Evolutionary conservation across 2,113 vertebrate genomes (phyloP), one percentile per base, ranked within the genome.

Genomic region (Abramis brama): DNA sequence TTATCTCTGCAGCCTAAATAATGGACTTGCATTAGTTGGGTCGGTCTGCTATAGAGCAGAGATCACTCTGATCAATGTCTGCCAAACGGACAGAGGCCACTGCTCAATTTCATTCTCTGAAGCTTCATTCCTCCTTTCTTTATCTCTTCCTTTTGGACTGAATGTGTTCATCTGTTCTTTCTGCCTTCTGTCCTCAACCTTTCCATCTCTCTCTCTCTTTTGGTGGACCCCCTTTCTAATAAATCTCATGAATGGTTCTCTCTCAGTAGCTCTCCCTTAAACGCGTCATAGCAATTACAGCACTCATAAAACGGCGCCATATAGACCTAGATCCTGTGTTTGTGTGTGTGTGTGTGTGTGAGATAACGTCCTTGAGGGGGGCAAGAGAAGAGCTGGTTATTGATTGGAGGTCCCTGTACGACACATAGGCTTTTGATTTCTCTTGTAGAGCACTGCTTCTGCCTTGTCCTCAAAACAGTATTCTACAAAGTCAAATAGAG

Each of bases 271-370:
- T 57, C 45, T 82, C 36, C 55, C 78, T 64, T 17, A 79, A 76
- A 84, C 77, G 62, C 80, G 78, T 88, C 85, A 91, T 77, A 74
- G 86, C 84, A 91, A 91, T 91, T 91, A 91, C 88, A 85, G 84
- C 79, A 30, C 83, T 87, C 83, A 76, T 88, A 90, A 88, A 90
- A 85, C 79, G 88, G 90, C 86, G 88, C 88, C 90, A 86, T 88
- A 80, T 68, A 88, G 85, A 82, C 87, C 76, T 39, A 85, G 68
- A 68, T 73, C 60, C 68, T 57, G 70, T 45, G 60, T 84, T 19
- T 60, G 50, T 1, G 15, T 55, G 17, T 55, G 52, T 75, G 66
- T 84, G 82, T 43, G 84, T 50, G 79, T 88, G 78, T 87, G 82
- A 55, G 85, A 82, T 71, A 68, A 83, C 27, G 88, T 89, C 90